A percentile compares a stretch with the other conserved stretches of the same genome.
These are phyloP conservation scores for Trichopria drosophilae DNA, from an alignment of 2,888 invertebrate species.

Conservation along the genomic window DNA sequence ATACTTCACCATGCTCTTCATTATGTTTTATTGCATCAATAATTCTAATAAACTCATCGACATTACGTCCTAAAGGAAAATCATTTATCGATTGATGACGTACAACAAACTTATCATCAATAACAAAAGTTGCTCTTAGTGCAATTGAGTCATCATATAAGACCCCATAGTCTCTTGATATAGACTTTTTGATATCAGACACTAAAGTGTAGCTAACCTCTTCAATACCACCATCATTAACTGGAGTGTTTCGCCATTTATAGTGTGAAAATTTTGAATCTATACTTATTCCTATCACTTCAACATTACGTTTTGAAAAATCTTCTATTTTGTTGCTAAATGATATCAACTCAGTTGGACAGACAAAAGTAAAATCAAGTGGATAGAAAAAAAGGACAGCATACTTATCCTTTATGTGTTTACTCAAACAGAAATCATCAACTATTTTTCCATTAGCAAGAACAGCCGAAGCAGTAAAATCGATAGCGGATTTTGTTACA, in stretches of 20 bases:
- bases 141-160: conserved; percentile 24
- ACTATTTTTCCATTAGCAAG: conserved; percentile 18
- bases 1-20: conserved; percentile 24
- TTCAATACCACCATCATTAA: conserved; percentile 24
- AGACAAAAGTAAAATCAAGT: conserved; percentile 24
- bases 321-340: conserved; percentile 16
- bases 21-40: conserved; percentile 24
- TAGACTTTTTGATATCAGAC: conserved; percentile 24
- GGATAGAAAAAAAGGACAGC: conserved; percentile 25
- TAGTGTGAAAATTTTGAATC: conserved; percentile 23
- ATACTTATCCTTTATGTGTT: conserved; percentile 19
- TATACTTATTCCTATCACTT: conserved; percentile 24
- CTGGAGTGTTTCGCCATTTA: conserved; percentile 21
- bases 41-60: conserved; percentile 23
- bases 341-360: conserved; percentile 21
- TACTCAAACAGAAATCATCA: conserved; percentile 22
- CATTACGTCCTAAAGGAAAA: conserved; percentile 24
- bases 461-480: conserved; percentile 23
- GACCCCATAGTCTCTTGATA: conserved; percentile 25
- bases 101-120: conserved; percentile 26
- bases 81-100: conserved; percentile 27
- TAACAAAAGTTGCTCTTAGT: conserved; percentile 24
- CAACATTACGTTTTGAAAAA: conserved; percentile 20
- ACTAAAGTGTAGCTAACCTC: conserved; percentile 22
- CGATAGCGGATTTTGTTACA: conserved; percentile 22